Evolutionary conservation across 2,113 vertebrate genomes (phyloP), one percentile per base, ranked within the genome.

Genomic region (Anolis carolinensis): DNA sequence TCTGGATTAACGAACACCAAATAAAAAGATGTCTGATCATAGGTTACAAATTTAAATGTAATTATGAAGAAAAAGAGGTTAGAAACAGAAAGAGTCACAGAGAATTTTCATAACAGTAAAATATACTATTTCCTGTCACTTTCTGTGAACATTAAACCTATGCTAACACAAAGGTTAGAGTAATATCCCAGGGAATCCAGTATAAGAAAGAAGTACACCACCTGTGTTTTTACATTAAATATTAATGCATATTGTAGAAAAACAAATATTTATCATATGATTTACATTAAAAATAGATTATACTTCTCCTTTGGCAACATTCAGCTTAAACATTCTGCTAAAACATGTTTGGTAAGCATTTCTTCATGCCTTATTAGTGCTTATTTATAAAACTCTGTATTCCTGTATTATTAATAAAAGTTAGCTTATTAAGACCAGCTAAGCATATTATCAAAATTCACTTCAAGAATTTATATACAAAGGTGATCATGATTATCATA

Each of bases 221-320:
- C 83, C 83, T 79, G 65, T 6, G 9, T 85, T 70, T 78, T 79
- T 39, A 32, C 44, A 78, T 85, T 85, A 70, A 85, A 78, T 70
- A 85, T 85, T 85, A 70, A 85, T 78, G 55, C 18, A 55, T 85
- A 52, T 32, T 85, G 72, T 84, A 84, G 44, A 77, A 79, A 80
- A 80, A 34, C 30, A 86, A 80, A 73, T 86, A 79, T 73, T 86
- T 80, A 63, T 86, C 77, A 86, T 79, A 63, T 68, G 62, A 73
- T 86, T 86, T 86, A 73, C 77, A 86, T 86, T 80, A 79, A 73
- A 86, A 86, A 80, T 86, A 30, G 34, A 73, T 86, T 86, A 73
- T 55, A 86, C 68, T 73, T 84, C 55, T 84, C 72, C 39, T 84
- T 86, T 80, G 84, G 84, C 77, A 86, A 86, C 84, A 86, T 63